Base-by-base conservation (phyloP, 2,797 vertebrate genomes). In the Dryobates pubescens region DNA sequence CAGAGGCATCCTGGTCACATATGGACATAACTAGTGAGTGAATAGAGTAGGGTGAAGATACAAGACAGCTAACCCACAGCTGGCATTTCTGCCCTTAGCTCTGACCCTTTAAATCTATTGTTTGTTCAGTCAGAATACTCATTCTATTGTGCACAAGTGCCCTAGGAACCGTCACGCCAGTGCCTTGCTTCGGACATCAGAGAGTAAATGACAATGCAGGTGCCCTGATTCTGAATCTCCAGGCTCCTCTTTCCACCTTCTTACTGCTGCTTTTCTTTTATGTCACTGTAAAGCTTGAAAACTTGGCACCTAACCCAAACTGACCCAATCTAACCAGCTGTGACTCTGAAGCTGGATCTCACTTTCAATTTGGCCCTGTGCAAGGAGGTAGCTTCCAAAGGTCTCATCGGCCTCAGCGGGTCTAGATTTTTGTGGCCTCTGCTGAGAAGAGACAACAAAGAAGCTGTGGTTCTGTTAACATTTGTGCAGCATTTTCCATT, bases 401-500 rank as follows among this genome's bases (percentile, higher is more conserved):
- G 16, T 87, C 20, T 61, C 4, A 1, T 56, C 26, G 84, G 4
- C 54, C 23, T 76, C 17, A n/a, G 30, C 26, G 30, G 11, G 64
- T 78, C 69, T 57, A 20, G 53, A 59, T 4, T 32, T 59, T 14
- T 22, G 26, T 59, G 72, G 34, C 29, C 79, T 57, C 29, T 45
- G 17, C 47, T 4, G 4, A 70, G 58, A 20, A 77, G 34, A 49
- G 19, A 24, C 23, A 70, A 57, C 38, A 82, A 61, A 90, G 27
- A 47, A 87, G 29, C 29, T 0, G 1, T n/a, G 47, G 13, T 53
- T 71, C 41, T 29, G 38, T 27, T 73, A 51, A 73, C 36, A 30
- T 54, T 54, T 1, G 0, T 29, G 9, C 9, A 47, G 29, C 0
- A 0, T 57, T 86, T 63, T 63, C 86, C 29, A 5, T n/a, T 43